A percentile compares a stretch with the other conserved stretches of the same genome.
phyloP scores from a whole-genome alignment of 2,113 vertebrate species.

The Procapra przewalskii region DNA sequence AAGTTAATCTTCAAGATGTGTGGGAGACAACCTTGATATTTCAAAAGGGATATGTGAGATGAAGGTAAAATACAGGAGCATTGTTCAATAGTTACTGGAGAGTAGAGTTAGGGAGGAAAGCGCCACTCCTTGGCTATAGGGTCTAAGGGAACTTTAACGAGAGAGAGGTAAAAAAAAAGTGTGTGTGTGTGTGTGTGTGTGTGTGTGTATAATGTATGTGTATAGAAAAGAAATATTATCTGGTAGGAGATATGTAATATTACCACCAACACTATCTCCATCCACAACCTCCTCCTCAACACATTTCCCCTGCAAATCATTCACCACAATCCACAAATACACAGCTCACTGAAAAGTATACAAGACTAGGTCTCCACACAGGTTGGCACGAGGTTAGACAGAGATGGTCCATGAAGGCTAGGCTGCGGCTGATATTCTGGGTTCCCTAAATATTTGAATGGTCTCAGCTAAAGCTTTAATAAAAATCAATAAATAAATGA shows the following conservation, averaged over 20 bases:
- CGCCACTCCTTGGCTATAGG: not conserved
- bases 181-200: not conserved
- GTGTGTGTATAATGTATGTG: not conserved
- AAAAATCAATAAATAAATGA: conserved; percentile 2
- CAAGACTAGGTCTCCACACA: not conserved
- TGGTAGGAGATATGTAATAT: not conserved
- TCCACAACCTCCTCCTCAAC: not conserved
- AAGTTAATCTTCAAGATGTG: not conserved
- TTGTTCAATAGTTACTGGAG: not conserved
- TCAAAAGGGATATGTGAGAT: not conserved
- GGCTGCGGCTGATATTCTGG: not conserved
- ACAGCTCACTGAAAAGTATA: not conserved
- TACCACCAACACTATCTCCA: not conserved
- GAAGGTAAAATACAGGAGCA: not conserved
- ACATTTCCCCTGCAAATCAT: not conserved
- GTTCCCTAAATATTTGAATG: conserved; percentile 11
- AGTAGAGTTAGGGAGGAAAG: not conserved
- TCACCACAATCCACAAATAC: not conserved
- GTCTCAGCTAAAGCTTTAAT: not conserved
- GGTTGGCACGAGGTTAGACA: not conserved
- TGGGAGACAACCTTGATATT: not conserved
- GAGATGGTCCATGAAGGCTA: not conserved
- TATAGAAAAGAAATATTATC: not conserved
- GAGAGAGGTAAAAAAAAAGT: not conserved
- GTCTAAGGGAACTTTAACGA: not conserved